Percentiles rank a stretch among this genome's conserved stretches.
Evolutionary conservation across 2,113 vertebrate genomes (phyloP).

Genomic region (Nothoprocta perdicaria): DNA sequence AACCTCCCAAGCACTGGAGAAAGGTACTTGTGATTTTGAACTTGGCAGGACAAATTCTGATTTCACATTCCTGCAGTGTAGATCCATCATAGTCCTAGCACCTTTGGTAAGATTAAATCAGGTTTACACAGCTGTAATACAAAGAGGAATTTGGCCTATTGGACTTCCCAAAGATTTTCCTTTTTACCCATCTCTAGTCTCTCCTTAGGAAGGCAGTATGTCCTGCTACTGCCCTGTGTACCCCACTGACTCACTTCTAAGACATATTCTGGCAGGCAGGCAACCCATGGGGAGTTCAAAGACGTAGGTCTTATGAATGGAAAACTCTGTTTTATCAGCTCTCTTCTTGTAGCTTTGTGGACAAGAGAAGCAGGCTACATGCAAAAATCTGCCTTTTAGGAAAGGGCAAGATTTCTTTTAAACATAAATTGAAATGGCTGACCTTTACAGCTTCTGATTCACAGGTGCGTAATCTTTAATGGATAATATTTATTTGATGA

Average conservation of each 20-base stretch:
- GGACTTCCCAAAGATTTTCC: conserved; percentile 25
- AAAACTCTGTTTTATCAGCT: not conserved
- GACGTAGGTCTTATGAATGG: not conserved
- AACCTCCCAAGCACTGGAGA: not conserved
- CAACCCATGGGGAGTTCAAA: not conserved
- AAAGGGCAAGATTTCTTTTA: conserved; percentile 46
- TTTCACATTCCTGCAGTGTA: not conserved
- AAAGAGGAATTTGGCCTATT: conserved; percentile 27
- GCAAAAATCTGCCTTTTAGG: conserved; percentile 15
- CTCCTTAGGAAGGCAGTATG: conserved; percentile 9
- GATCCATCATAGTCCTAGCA: not conserved
- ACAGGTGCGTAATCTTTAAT: conserved; percentile 6
- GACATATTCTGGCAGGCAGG: not conserved
- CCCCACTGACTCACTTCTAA: not conserved
- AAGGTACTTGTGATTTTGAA: conserved; percentile 36
- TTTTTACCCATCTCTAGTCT: not conserved
- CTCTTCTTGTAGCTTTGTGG: not conserved
- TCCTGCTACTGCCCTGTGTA: not conserved
- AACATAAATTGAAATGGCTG: conserved; percentile 35
- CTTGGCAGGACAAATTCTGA: not conserved
- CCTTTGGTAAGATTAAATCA: conserved; percentile 37
- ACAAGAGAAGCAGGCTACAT: not conserved
- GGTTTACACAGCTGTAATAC: not conserved
- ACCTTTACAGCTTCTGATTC: conserved; percentile 50
- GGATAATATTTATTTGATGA: conserved; percentile 39